Conservation (phyloP, 2,113 vertebrate species). For the human region DNA sequence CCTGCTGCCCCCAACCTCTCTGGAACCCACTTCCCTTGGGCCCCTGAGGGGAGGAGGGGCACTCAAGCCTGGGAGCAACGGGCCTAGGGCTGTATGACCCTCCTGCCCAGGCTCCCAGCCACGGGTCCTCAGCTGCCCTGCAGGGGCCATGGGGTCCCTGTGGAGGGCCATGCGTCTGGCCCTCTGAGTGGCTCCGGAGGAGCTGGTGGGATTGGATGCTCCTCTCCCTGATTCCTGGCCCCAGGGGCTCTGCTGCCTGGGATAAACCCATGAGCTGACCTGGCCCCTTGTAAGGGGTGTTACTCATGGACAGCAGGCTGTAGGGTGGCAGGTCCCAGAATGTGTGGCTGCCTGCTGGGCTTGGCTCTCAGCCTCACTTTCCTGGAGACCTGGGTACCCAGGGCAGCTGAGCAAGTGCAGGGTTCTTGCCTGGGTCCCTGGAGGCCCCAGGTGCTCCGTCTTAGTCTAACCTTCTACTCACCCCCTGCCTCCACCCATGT, state of each 20-base stretch:
- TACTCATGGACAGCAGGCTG: rapidly evolving
- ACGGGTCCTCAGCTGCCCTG: too few species aligned
- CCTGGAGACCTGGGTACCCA: neutral
- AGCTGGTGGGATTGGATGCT: too few species aligned
- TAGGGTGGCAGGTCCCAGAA: neutral
- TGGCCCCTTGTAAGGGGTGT: neutral
- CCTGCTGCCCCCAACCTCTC: neutral
- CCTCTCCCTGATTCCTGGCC: neutral
- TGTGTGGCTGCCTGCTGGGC: too few species aligned
- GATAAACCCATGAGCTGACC: too few species aligned
- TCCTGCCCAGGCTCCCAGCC: neutral
- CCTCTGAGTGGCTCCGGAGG: neutral
- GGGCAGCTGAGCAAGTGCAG: rapidly evolving
- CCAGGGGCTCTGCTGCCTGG: neutral
- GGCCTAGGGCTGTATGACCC: neutral
- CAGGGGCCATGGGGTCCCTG: too few species aligned
- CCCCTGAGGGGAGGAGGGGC: neutral
- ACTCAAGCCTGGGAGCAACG: neutral
- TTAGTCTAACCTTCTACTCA: neutral
- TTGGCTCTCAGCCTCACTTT: neutral
- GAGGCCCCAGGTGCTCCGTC: rapidly evolving
- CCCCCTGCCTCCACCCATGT: rapidly evolving
- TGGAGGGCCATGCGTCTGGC: neutral
- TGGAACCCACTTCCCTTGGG: neutral
- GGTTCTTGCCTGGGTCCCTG: neutral